phyloP scores from a whole-genome alignment of 2,888 invertebrate genomes.

The Drosophila greeni region DNA sequence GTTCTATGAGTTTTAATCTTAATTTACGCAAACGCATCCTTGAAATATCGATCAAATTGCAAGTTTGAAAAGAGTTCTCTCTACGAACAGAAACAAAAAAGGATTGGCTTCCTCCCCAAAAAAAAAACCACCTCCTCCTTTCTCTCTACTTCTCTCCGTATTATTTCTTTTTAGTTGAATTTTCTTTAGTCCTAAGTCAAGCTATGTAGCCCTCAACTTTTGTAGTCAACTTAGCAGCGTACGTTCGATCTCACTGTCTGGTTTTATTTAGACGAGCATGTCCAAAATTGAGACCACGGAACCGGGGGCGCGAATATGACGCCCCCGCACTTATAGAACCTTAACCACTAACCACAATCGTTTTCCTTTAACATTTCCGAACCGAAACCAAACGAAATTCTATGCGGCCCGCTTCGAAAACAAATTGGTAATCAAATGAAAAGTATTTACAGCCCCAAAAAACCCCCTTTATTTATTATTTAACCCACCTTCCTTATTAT shows the following conservation, averaged over 20 bases:
- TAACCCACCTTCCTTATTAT: slow-evolving; percentile 4
- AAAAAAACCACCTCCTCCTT: background rate
- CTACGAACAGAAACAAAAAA: slow-evolving; percentile 14
- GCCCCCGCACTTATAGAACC: slow-evolving; percentile 2
- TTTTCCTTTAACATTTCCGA: slow-evolving; percentile 56
- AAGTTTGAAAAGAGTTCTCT: slow-evolving; percentile 71
- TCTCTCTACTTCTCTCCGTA: slow-evolving; percentile 15
- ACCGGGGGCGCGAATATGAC: background rate
- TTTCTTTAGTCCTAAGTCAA: slow-evolving; percentile 24
- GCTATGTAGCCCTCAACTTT: slow-evolving; percentile 44
- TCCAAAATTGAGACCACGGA: slow-evolving; percentile 27
- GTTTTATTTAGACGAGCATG: slow-evolving; percentile 80
- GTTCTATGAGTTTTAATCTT: slow-evolving; percentile 46
- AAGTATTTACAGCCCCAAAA: slow-evolving; percentile 14
- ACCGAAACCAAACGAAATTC: slow-evolving; percentile 37
- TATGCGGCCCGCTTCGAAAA: slow-evolving; percentile 46
- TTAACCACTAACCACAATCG: slow-evolving; percentile 39
- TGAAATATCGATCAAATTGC: slow-evolving; percentile 41
- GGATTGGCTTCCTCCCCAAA: slow-evolving; percentile 33
- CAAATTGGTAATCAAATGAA: slow-evolving; percentile 61
- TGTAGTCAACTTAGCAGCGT: slow-evolving; percentile 43
- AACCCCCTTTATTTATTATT: slow-evolving; percentile 24
- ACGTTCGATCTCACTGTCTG: slow-evolving; percentile 75
- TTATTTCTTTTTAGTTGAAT: slow-evolving; percentile 41
- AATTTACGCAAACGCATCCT: slow-evolving; percentile 33